phyloP scores from a whole-genome alignment of 1,140 invertebrate species.

The Sipha flava region DNA sequence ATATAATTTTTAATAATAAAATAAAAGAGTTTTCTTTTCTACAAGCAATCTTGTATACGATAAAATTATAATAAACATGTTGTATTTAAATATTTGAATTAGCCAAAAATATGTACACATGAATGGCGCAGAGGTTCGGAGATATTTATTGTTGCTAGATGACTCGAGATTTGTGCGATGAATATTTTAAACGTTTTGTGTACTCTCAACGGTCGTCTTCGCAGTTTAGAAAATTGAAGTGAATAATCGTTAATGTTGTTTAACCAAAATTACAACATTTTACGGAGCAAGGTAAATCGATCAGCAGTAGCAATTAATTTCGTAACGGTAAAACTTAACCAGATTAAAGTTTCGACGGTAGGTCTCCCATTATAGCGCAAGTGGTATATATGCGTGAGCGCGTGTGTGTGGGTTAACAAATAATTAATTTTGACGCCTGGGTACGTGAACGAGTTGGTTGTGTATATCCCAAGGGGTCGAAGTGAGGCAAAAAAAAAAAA shows the following conservation, averaged over 20 bases:
- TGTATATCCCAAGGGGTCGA: background rate
- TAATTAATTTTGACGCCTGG: conserved; percentile 14
- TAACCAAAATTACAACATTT: background rate
- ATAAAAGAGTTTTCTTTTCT: too few species aligned
- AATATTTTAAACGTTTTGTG: too few species aligned
- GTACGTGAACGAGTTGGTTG: background rate
- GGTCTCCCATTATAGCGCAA: background rate
- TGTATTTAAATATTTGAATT: too few species aligned
- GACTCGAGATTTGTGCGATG: too few species aligned
- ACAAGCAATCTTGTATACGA: too few species aligned
- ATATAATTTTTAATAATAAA: too few species aligned
- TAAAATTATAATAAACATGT: too few species aligned
- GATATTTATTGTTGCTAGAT: too few species aligned
- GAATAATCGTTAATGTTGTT: background rate
- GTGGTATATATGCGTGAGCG: background rate
- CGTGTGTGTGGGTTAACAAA: background rate
- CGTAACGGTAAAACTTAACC: conserved; percentile 3
- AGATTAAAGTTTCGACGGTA: conserved; percentile 8
- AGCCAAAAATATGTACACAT: too few species aligned
- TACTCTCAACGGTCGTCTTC: too few species aligned
- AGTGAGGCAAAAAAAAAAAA: background rate
- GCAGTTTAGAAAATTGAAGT: background rate
- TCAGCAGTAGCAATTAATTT: conserved; percentile 1
- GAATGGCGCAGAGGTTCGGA: too few species aligned
- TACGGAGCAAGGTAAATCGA: background rate